phyloP scores from a whole-genome alignment of 2,797 vertebrate genomes.

The Acrossocheilus fasciatus region DNA sequence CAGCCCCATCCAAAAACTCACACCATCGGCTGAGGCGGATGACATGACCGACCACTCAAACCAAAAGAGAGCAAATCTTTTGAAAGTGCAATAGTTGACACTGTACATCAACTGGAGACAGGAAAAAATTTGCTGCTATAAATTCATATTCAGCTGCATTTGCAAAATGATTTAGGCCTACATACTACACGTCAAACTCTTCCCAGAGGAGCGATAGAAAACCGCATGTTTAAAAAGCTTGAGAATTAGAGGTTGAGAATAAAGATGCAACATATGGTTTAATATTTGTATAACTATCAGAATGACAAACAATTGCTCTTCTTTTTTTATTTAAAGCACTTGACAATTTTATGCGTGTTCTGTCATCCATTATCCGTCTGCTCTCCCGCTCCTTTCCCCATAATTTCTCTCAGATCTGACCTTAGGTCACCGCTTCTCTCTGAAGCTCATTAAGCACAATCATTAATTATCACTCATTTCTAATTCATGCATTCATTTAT shows the following conservation, averaged over 20 bases:
- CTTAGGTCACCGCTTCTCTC: constrained; percentile 34
- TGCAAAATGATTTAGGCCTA: background rate
- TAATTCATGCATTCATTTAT: constrained; percentile 48
- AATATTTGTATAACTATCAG: constrained; percentile 18
- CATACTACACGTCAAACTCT: background rate
- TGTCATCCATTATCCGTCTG: constrained; percentile 8
- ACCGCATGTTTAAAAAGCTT: background rate
- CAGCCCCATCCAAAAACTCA: background rate
- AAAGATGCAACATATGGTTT: constrained; percentile 12
- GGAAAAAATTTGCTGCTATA: background rate
- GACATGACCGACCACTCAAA: background rate
- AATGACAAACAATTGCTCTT: constrained; percentile 26
- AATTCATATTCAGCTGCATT: constrained; percentile 7
- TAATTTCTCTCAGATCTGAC: constrained; percentile 50
- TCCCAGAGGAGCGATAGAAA: background rate
- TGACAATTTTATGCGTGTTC: constrained; percentile 27
- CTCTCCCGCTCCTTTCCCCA: constrained; percentile 13
- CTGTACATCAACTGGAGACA: background rate
- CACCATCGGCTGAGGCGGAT: background rate
- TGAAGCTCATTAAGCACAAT: constrained; percentile 53
- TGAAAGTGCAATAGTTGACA: background rate
- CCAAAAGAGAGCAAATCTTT: background rate
- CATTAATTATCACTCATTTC: constrained; percentile 58
- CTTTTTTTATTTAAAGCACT: constrained; percentile 35
- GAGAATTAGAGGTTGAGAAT: background rate